Evolutionary conservation across 1,140 invertebrate genomes (phyloP).

Genomic region (Araneus ventricosus): DNA sequence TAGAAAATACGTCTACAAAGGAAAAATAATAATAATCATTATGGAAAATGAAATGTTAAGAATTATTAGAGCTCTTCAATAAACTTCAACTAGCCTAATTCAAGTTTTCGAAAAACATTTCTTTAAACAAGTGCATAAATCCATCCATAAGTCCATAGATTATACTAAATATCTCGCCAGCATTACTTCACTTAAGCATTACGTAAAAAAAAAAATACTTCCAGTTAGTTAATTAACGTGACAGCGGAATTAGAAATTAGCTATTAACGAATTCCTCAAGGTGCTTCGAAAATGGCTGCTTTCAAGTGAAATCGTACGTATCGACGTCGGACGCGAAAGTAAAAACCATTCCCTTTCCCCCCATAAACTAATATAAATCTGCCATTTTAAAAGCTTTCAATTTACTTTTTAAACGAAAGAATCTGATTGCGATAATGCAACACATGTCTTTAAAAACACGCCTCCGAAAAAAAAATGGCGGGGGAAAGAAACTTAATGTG

Average conservation of each 20-base stretch:
- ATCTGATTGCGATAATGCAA: conserved; percentile 59
- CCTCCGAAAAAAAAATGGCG: neutral
- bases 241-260: conserved; percentile 12
- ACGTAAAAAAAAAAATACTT: neutral
- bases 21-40: neutral
- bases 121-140: neutral
- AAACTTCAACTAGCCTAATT: neutral
- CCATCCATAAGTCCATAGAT: neutral
- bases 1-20: neutral
- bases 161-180: neutral
- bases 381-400: conserved; percentile 62
- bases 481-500: conserved; percentile 50
- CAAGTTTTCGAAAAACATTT: neutral
- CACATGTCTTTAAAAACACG: conserved; percentile 55
- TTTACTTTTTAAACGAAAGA: conserved; percentile 62
- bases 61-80: neutral
- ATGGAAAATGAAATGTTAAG: neutral
- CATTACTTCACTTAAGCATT: neutral
- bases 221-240: neutral
- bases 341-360: neutral
- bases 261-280: neutral
- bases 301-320: conserved; percentile 13
- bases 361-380: conserved; percentile 53
- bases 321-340: neutral
- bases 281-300: neutral